These are phyloP conservation scores for Paramisgurnus dabryanus DNA, from an alignment of 2,113 vertebrate genomes.

Conservation along the genomic window DNA sequence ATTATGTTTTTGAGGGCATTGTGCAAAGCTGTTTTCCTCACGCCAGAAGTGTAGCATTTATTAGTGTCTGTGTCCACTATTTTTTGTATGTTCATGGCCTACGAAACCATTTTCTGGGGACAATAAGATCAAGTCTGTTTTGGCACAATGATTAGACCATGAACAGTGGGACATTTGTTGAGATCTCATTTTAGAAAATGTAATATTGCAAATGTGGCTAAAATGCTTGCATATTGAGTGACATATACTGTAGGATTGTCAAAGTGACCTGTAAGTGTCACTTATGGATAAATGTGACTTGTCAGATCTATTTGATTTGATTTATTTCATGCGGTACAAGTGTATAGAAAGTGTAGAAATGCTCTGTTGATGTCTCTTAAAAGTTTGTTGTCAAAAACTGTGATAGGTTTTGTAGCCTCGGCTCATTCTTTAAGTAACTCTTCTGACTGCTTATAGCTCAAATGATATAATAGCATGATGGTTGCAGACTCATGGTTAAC, in stretches of 20 bases:
- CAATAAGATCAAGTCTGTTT: too few relatives aligned
- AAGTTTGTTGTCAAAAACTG: not conserved
- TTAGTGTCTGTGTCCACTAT: not conserved
- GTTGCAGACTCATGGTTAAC: not conserved
- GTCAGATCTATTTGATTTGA: not conserved
- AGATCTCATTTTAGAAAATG: slow-evolving; percentile 14
- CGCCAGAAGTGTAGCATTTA: not conserved
- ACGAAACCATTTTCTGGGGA: not conserved
- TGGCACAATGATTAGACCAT: too few relatives aligned
- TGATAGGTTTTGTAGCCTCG: not conserved
- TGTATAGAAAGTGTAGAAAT: slow-evolving; percentile 12
- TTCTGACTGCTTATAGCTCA: not conserved
- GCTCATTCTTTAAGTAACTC: not conserved
- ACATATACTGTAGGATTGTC: not conserved
- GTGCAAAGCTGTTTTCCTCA: not conserved
- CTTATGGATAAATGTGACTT: not conserved
- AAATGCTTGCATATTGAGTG: slow-evolving; percentile 1
- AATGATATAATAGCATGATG: not conserved
- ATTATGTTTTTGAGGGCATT: not conserved
- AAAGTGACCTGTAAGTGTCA: not conserved
- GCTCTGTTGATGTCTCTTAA: slow-evolving; percentile 9
- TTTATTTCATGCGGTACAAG: slow-evolving; percentile 7
- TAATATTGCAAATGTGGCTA: slow-evolving; percentile 10
- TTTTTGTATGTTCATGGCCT: too few relatives aligned
- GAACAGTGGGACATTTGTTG: slow-evolving; percentile 17